Percentiles rank a stretch among this genome's conserved stretches.
Evolutionary conservation across 2,888 invertebrate genomes (phyloP).

Genomic region (Acleris cristana): DNA sequence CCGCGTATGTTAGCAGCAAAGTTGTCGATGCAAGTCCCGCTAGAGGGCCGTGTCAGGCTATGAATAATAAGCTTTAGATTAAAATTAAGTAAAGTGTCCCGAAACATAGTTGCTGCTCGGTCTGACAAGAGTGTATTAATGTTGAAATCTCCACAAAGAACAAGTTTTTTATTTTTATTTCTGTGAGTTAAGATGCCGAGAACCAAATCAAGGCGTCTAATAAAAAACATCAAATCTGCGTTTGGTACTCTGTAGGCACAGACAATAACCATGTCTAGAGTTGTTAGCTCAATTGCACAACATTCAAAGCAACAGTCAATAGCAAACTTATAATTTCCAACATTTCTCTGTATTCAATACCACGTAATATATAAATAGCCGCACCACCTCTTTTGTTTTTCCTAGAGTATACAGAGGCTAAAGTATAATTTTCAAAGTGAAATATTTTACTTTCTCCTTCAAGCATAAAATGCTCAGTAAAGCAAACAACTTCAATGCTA

Average conservation of each 20-base stretch:
- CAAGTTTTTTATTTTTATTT: constrained; percentile 11
- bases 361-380: constrained; percentile 2
- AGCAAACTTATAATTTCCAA: not conserved
- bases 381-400: constrained; percentile 5
- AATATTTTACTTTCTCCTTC: not conserved
- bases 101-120: too few relatives aligned
- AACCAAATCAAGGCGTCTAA: not conserved
- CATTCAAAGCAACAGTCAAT: not conserved
- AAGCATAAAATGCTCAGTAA: not conserved
- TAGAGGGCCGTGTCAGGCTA: too few relatives aligned
- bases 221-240: not conserved
- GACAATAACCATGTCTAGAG: not conserved
- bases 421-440: not conserved
- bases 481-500: not conserved
- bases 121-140: constrained; percentile 7
- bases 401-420: not conserved
- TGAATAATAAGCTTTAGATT: too few relatives aligned
- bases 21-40: too few relatives aligned
- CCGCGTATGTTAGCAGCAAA: too few relatives aligned
- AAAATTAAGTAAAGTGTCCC: too few relatives aligned
- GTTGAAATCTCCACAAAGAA: constrained; percentile 17
- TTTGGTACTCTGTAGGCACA: constrained; percentile 9
- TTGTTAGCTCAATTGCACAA: constrained; percentile 2
- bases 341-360: not conserved
- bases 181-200: not conserved